Evolutionary conservation across 2,888 invertebrate genomes (phyloP).

Genomic region (Zygothrica quintamaculata): DNA sequence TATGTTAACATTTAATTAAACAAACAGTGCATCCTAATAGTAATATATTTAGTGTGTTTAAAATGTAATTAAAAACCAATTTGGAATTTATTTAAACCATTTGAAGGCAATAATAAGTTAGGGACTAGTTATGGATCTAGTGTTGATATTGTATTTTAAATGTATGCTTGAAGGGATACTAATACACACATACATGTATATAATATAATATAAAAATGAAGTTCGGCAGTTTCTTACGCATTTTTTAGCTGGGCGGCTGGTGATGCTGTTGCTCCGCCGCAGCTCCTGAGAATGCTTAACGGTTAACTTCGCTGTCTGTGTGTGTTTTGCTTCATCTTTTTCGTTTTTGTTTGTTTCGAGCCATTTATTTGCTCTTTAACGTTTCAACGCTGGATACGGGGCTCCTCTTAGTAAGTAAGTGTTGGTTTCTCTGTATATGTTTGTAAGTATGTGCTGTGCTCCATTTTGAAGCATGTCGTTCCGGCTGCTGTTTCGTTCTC

Average conservation of each 20-base stretch:
- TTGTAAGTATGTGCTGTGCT: constrained; percentile 17
- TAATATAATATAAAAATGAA: constrained; percentile 21
- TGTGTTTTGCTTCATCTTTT: constrained; percentile 53
- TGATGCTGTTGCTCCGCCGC: constrained; percentile 8
- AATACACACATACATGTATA: constrained; percentile 10
- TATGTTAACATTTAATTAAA: constrained; percentile 45
- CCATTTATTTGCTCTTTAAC: constrained; percentile 77
- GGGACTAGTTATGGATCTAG: constrained; percentile 7
- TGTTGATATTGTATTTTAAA: constrained; percentile 23
- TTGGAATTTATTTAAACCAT: constrained; percentile 3
- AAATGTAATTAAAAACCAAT: constrained; percentile 31
- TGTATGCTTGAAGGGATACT: constrained; percentile 17
- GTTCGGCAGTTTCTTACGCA: constrained; percentile 45
- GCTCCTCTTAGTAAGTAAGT: background rate
- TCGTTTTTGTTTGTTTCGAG: constrained; percentile 66
- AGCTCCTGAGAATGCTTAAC: constrained; percentile 26
- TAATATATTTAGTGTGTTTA: constrained; percentile 22
- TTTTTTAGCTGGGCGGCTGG: constrained; percentile 14
- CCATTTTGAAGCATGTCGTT: constrained; percentile 59
- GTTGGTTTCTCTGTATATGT: constrained; percentile 5
- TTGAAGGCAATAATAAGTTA: constrained; percentile 27
- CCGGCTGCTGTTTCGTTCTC: constrained; percentile 60
- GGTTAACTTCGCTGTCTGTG: constrained; percentile 38
- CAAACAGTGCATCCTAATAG: constrained; percentile 19
- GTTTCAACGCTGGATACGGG: constrained; percentile 54